These are phyloP conservation scores for Pristionchus arcanus DNA, from an alignment of 2,888 invertebrate species.

Conservation along the genomic window DNA sequence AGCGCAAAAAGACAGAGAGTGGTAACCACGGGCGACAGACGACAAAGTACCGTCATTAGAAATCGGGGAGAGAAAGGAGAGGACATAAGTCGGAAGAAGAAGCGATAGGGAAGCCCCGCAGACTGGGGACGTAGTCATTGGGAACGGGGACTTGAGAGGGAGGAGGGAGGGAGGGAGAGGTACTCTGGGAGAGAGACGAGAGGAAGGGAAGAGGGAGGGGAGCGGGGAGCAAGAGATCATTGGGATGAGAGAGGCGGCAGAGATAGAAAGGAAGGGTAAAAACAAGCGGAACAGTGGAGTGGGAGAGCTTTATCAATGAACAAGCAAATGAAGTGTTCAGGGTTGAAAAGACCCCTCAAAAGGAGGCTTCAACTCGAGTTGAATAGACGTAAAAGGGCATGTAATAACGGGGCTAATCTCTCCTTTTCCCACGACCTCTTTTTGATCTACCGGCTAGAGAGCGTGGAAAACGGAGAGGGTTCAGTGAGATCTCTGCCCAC, in stretches of 20 bases:
- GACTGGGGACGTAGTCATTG: conserved; percentile 12
- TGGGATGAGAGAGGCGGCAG: not conserved
- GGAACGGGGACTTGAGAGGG: not conserved
- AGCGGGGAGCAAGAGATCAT: not conserved
- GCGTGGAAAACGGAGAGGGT: not conserved
- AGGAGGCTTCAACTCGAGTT: not conserved
- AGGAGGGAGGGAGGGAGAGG: conserved; percentile 5
- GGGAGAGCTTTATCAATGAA: not conserved
- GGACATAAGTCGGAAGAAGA: too few relatives aligned
- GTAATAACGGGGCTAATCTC: not conserved
- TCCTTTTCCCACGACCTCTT: not conserved
- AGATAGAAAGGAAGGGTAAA: not conserved
- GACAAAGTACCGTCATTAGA: not conserved
- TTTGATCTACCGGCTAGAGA: not conserved
- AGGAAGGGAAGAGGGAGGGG: not conserved
- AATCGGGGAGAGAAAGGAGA: not conserved
- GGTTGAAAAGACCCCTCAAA: not conserved
- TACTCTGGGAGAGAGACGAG: not conserved
- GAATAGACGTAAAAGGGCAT: not conserved
- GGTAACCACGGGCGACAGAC: not conserved
- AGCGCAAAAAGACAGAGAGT: not conserved
- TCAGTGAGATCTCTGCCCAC: not conserved
- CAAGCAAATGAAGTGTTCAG: not conserved
- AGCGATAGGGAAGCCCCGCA: not conserved
- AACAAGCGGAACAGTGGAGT: not conserved